Percentiles rank a stretch among this genome's conserved stretches.
These are phyloP conservation scores for Eufriesea mexicana DNA, from an alignment of 1,140 invertebrate species.

Conservation along the genomic window DNA sequence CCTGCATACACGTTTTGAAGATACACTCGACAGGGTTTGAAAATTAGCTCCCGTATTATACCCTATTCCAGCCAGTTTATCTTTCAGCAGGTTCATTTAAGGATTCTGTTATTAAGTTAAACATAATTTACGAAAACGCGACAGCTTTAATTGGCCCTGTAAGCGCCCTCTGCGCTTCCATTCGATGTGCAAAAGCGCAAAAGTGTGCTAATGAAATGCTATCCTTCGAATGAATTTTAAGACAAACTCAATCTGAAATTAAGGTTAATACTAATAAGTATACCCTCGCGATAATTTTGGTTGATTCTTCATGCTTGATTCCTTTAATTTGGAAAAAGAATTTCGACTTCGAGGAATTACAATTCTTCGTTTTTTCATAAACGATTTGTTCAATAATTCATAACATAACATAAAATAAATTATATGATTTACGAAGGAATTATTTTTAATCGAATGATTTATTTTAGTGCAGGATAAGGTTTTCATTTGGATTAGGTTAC, in stretches of 20 bases:
- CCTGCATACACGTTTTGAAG: background rate
- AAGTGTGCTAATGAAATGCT: background rate
- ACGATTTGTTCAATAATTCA: no score
- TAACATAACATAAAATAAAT: no score
- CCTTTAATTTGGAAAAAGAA: no score
- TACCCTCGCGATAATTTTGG: no score
- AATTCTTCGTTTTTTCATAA: no score
- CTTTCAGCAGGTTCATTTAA: constrained; percentile 29
- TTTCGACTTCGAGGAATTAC: no score
- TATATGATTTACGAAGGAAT: no score
- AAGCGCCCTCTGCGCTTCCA: background rate
- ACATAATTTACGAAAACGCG: constrained; percentile 22
- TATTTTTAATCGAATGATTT: no score
- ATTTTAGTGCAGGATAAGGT: no score
- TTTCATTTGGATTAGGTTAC: no score
- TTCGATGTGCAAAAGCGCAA: background rate
- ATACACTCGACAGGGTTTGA: background rate
- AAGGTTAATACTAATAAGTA: background rate
- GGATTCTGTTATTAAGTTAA: constrained; percentile 25
- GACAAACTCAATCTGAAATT: background rate
- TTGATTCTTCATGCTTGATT: no score
- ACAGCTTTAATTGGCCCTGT: constrained; percentile 40
- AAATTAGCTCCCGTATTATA: constrained; percentile 27
- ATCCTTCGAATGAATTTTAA: background rate
- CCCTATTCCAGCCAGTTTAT: constrained; percentile 20